Conservation (phyloP, 2,888 invertebrate genomes). For the Chrysolina americana region DNA sequence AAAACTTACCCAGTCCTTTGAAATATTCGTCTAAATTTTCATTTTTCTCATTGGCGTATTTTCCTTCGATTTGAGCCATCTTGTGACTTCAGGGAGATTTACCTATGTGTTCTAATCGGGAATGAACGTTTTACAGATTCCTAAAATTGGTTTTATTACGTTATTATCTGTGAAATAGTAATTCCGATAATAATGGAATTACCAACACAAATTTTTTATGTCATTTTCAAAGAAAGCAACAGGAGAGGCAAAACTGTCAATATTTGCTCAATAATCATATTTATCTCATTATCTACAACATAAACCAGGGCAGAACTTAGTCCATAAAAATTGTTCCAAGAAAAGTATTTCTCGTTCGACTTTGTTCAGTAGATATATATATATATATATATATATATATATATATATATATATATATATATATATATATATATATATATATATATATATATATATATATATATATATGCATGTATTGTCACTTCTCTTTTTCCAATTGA, state of each 20-base stretch:
- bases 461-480: too few relatives aligned
- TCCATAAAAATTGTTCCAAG: too few relatives aligned
- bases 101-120: background rate
- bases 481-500: too few relatives aligned
- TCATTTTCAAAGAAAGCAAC: background rate
- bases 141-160: background rate
- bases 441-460: too few relatives aligned
- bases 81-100: background rate
- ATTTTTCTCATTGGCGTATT: slow-evolving; percentile 77
- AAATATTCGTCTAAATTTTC: slow-evolving; percentile 79
- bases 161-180: background rate
- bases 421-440: too few relatives aligned
- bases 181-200: background rate
- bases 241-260: background rate
- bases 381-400: too few relatives aligned
- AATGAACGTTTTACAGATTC: background rate
- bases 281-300: too few relatives aligned
- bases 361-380: too few relatives aligned
- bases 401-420: too few relatives aligned
- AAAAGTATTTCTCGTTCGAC: too few relatives aligned
- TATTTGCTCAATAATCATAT: too few relatives aligned
- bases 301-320: too few relatives aligned
- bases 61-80: slow-evolving; percentile 75
- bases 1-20: slow-evolving; percentile 73
- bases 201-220: background rate